These are phyloP conservation scores for Trichogramma pretiosum DNA, from an alignment of 1,140 invertebrate genomes.

Conservation along the genomic window DNA sequence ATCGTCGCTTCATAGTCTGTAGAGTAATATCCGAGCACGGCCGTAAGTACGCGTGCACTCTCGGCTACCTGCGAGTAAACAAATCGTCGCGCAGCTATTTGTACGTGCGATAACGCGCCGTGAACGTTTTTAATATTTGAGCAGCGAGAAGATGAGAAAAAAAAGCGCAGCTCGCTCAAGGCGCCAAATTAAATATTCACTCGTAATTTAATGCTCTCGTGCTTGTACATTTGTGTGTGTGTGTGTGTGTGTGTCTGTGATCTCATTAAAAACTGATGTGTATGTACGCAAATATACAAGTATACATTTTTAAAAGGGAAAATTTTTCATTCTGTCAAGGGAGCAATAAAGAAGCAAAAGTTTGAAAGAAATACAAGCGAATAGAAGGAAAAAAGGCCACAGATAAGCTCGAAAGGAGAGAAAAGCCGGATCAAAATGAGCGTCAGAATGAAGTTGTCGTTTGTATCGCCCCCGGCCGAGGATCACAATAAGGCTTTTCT, in stretches of 20 bases:
- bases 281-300: background rate
- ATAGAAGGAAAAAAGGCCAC: background rate
- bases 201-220: no score
- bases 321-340: background rate
- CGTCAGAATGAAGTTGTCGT: constrained; percentile 14
- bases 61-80: background rate
- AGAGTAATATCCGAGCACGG: background rate
- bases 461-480: constrained; percentile 4
- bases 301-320: background rate
- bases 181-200: no score
- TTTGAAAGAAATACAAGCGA: no score
- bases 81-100: background rate
- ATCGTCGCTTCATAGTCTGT: background rate
- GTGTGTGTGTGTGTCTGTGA: background rate
- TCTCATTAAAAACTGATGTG: background rate
- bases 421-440: background rate
- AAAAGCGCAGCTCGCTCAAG: no score
- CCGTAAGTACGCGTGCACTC: background rate
- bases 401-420: background rate
- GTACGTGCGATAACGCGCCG: background rate
- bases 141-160: no score
- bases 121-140: background rate
- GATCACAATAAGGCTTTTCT: constrained; percentile 7
- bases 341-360: background rate
- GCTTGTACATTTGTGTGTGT: no score